Evolutionary conservation across 2,797 vertebrate species (phyloP).

Genomic region (Characodon lateralis): DNA sequence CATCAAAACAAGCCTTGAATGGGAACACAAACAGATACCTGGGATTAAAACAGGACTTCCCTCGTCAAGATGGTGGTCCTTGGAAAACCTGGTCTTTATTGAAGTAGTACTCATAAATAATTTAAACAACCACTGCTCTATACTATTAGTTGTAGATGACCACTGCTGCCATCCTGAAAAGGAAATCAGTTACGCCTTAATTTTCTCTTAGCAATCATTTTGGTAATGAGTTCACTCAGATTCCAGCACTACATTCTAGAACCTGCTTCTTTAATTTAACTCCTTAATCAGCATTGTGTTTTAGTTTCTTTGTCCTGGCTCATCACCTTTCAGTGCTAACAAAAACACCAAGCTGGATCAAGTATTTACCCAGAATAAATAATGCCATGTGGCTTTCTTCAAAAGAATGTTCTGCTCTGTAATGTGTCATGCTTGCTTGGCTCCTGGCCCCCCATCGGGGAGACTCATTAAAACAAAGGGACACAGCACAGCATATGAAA

Average conservation of each 20-base stretch:
- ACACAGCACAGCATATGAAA: background rate
- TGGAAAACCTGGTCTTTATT: too few relatives aligned
- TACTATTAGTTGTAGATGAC: too few relatives aligned
- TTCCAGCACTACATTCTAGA: background rate
- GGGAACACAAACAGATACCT: too few relatives aligned
- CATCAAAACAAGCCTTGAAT: too few relatives aligned
- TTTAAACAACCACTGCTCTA: too few relatives aligned
- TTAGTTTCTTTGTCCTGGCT: background rate
- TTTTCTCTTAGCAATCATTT: too few relatives aligned
- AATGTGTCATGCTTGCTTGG: background rate
- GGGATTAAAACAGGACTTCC: too few relatives aligned
- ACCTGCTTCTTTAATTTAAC: background rate
- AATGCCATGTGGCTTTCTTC: background rate
- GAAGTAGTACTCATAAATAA: too few relatives aligned
- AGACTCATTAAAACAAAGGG: background rate
- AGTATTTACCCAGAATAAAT: background rate
- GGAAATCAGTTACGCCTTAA: too few relatives aligned
- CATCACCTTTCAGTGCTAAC: background rate
- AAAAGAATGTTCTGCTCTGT: background rate
- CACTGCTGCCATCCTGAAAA: too few relatives aligned
- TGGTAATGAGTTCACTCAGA: background rate
- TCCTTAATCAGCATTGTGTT: background rate
- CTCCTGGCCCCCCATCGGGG: background rate
- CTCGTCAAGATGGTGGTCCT: too few relatives aligned
- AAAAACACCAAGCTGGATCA: background rate